These are phyloP conservation scores for Hassar affinis DNA, from an alignment of 2,113 vertebrate species.

Conservation along the genomic window DNA sequence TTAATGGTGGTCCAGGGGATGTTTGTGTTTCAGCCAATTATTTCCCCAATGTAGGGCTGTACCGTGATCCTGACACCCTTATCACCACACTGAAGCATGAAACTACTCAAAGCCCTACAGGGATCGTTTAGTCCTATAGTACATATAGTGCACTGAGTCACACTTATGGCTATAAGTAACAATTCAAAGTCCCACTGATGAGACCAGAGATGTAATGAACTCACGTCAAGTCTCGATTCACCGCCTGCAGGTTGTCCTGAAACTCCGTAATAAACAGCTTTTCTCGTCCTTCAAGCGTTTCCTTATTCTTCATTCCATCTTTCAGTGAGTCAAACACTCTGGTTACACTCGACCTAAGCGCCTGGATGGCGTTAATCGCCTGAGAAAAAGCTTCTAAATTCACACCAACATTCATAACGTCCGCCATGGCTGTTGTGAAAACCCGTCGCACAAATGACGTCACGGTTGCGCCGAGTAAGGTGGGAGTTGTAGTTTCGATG, in stretches of 20 bases:
- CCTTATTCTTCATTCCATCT: conserved; percentile 93
- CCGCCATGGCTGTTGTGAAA: conserved; percentile 78
- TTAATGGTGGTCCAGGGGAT: background rate
- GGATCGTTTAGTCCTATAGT: background rate
- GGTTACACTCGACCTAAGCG: conserved; percentile 92
- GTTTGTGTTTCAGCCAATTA: background rate
- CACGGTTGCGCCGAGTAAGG: background rate
- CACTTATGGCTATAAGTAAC: background rate
- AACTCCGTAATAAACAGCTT: conserved; percentile 89
- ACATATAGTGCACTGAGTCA: background rate
- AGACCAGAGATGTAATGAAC: conserved; percentile 48
- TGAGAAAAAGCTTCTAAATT: conserved; percentile 95
- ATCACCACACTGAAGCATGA: background rate
- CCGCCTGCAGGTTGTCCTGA: conserved; percentile 92
- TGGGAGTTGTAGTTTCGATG: conserved; percentile 51
- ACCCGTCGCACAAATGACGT: conserved; percentile 52
- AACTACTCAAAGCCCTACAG: background rate
- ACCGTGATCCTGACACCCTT: background rate
- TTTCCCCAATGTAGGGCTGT: background rate
- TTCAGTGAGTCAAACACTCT: conserved; percentile 94
- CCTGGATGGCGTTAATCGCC: conserved; percentile 92
- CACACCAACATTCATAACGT: conserved; percentile 85
- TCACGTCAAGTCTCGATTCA: conserved; percentile 95
- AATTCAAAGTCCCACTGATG: background rate
- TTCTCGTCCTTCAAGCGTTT: conserved; percentile 89